phyloP scores from a whole-genome alignment of 2,113 vertebrate genomes.

The Bos javanicus region DNA sequence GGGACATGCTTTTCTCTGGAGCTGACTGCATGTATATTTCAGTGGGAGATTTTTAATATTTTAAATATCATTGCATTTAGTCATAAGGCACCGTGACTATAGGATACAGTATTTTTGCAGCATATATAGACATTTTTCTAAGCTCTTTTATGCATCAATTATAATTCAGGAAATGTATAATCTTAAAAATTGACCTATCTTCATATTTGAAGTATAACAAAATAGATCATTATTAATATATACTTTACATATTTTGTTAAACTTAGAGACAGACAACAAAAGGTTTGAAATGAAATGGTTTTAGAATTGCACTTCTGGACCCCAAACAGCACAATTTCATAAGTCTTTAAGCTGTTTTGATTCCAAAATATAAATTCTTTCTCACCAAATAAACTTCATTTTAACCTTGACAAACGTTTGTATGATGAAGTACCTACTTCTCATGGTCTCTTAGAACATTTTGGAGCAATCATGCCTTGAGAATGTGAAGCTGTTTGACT shows the following conservation, averaged over 20 bases:
- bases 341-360: neutral
- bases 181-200: neutral
- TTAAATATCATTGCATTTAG: constrained; percentile 45
- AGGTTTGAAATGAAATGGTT: neutral
- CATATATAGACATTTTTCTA: constrained; percentile 2
- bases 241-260: neutral
- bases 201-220: neutral
- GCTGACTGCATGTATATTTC: constrained; percentile 48
- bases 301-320: neutral
- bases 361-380: neutral
- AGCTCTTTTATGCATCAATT: neutral
- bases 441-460: neutral
- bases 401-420: neutral
- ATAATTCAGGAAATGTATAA: neutral
- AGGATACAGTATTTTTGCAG: neutral
- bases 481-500: neutral
- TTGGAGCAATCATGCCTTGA: neutral
- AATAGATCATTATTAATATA: neutral
- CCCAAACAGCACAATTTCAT: neutral
- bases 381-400: neutral
- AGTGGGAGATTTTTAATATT: constrained; percentile 42
- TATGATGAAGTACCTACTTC: neutral
- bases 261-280: neutral
- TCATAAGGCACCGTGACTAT: neutral
- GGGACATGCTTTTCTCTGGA: constrained; percentile 1